phyloP scores from a whole-genome alignment of 2,888 invertebrate species.

The Drosophila anomalata region DNA sequence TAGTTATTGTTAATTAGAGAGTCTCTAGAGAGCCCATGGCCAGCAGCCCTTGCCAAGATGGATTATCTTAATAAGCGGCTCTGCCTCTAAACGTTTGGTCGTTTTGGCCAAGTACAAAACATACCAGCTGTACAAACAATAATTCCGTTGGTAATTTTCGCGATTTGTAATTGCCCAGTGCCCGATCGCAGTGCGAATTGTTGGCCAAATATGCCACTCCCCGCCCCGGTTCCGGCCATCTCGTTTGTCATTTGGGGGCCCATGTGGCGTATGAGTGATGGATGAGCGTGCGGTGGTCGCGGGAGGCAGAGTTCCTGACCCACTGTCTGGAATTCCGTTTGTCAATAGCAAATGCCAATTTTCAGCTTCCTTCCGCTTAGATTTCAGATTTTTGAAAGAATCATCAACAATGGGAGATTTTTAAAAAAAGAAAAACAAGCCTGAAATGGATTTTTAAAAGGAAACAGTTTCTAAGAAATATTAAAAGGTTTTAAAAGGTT shows the following conservation, averaged over 20 bases:
- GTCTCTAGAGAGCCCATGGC: slow-evolving; percentile 11
- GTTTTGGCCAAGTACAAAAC: slow-evolving; percentile 24
- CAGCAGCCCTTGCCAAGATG: slow-evolving; percentile 39
- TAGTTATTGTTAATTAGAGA: too few species aligned
- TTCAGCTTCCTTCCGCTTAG: slow-evolving; percentile 60
- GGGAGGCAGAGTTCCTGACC: slow-evolving; percentile 4
- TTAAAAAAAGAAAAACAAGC: too few species aligned
- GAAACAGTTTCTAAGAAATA: background rate
- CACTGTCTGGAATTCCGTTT: slow-evolving; percentile 18
- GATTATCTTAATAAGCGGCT: slow-evolving; percentile 43
- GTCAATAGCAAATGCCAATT: slow-evolving; percentile 54
- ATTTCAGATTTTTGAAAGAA: background rate
- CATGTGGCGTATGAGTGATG: slow-evolving; percentile 63
- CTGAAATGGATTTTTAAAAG: background rate
- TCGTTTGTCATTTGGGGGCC: slow-evolving; percentile 25
- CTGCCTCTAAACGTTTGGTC: slow-evolving; percentile 42
- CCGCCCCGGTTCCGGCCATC: slow-evolving; percentile 2
- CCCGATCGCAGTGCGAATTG: slow-evolving; percentile 49
- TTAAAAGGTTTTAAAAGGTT: too few species aligned
- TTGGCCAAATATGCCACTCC: slow-evolving; percentile 58
- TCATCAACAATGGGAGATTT: background rate
- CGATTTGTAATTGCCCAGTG: slow-evolving; percentile 55
- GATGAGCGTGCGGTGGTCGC: slow-evolving; percentile 33
- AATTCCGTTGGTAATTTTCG: slow-evolving; percentile 39
- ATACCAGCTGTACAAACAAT: slow-evolving; percentile 7